These are phyloP conservation scores for Sebastes matsubarae DNA, from an alignment of 2,797 vertebrate species.

Conservation along the genomic window DNA sequence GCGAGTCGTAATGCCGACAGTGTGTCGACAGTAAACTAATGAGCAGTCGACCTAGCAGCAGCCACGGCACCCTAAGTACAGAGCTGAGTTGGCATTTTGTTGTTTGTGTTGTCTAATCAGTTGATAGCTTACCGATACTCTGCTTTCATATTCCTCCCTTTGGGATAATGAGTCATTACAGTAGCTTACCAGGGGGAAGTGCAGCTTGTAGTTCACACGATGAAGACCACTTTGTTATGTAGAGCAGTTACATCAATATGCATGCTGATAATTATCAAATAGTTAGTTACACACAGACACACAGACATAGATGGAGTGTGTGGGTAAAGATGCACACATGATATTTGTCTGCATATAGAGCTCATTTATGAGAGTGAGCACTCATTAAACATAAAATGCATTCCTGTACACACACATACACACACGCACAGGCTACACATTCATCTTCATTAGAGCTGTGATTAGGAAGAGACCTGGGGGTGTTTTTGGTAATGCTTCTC, in stretches of 20 bases:
- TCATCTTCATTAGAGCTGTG: conserved; percentile 61
- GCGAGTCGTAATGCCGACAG: background rate
- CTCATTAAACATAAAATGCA: conserved; percentile 8
- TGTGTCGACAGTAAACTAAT: conserved; percentile 30
- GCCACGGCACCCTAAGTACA: background rate
- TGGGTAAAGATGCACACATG: background rate
- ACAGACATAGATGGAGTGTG: background rate
- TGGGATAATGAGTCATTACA: background rate
- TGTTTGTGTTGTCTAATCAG: conserved; percentile 25
- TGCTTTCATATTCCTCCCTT: conserved; percentile 9
- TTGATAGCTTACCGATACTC: conserved; percentile 20
- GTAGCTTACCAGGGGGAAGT: background rate
- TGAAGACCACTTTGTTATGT: background rate
- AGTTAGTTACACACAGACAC: background rate
- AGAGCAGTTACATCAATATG: background rate
- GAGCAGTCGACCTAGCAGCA: conserved; percentile 13
- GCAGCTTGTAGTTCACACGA: background rate
- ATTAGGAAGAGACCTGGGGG: conserved; percentile 61
- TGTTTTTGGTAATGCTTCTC: conserved; percentile 51
- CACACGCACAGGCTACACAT: conserved; percentile 27
- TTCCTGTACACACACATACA: conserved; percentile 7
- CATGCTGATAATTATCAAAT: background rate
- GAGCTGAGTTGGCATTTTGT: conserved; percentile 13
- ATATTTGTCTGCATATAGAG: background rate
- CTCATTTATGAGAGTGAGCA: background rate